Base-by-base conservation (phyloP, 1,140 invertebrate species). In the Heliothis virescens region DNA sequence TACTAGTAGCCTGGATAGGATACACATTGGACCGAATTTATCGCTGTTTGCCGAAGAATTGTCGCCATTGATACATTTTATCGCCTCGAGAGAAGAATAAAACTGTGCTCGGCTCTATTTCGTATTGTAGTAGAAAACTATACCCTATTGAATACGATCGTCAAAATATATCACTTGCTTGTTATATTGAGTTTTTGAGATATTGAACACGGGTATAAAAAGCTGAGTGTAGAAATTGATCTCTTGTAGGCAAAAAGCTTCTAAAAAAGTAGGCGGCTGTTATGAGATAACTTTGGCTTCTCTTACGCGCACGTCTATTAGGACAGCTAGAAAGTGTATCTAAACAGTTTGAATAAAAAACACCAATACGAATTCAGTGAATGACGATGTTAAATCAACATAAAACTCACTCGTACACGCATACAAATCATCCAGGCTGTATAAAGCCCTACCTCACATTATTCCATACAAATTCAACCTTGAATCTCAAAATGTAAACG, bases 61-160 rank as follows among this genome's bases (percentile, higher is more conserved):
- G 82, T 81, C 82, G 60, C 80, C 80, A 79, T 79, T 77, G 82
- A 76, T 83, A 76, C 78, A 74, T 81, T 83, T 83, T 83, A 83
- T 83, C 77, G 80, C 72, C 82, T 29, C 80, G 47, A 21, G 72
- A 75, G 72, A 16, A 75, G 53, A 62, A 75, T 75, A 62, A 75
- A 75, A 75, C n/a, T 59, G 34, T 29, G 55, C 72, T 59, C 50
- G 60, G 72, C 62, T 75, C 72, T 75, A 50, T 59, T 50, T 74
- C 57, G 9, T 52, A 53, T 15, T 53, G 47, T 53, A 29, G 48
- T 18, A 41, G 67, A 71, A 52, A 52, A 52, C 41, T 67, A 21
- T 67, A 67, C 63, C 16, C 41, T 67, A 67, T 67, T 67, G 63
- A 48, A 67, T 48, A 48, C 63, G 41, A 48, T 50, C 63, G 50